Evolutionary conservation across 2,113 vertebrate genomes (phyloP), one percentile per base, ranked within the genome.

Genomic region (Aegithalos caudatus): DNA sequence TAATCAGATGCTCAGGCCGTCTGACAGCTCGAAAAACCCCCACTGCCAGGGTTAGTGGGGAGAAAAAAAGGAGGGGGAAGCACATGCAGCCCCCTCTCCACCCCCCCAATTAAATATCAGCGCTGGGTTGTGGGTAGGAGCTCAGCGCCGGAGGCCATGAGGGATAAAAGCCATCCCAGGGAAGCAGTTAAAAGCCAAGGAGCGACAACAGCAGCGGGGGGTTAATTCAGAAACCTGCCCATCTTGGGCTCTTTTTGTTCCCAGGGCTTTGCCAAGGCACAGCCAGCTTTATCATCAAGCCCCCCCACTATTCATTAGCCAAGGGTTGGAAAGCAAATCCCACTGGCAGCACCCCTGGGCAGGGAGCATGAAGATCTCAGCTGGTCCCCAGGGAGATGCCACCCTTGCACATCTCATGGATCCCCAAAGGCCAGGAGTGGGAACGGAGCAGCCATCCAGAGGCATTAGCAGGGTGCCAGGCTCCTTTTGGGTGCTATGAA

Each of bases 1-100:
- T 95, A 96, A 96, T 96, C 95, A 97, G 96, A 95, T 67, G 89
- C 72, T 96, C 91, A 78, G 91, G 91, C 96, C 50, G 94, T 88
- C 97, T 97, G 97, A 92, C 95, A 96, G 95, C 96, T 89, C 65
- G 17, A n/a, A 48, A 96, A 82, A 66, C 40, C 86, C 92, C 80
- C 54, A 89, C 93, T 86, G 89, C 61, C 19, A 3, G 62, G 62
- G 73, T 44, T 28, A 44, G 38, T 45, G 35, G 35, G 25, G 29
- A 37, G 33, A 14, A 60, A 58, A 58, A 78, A 79, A 56, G 6
- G 42, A 21, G 61, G 56, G 42, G 45, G 54, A 90, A 69, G 47
- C 60, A 83, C 60, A 25, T 5, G 33, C 17, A 69, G 38, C 35
- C 62, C 84, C 47, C 23, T 50, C 40, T 69, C 60, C 12, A 0